Base-by-base conservation (phyloP, 2,113 vertebrate genomes). In the Cichladusa arquata region DNA sequence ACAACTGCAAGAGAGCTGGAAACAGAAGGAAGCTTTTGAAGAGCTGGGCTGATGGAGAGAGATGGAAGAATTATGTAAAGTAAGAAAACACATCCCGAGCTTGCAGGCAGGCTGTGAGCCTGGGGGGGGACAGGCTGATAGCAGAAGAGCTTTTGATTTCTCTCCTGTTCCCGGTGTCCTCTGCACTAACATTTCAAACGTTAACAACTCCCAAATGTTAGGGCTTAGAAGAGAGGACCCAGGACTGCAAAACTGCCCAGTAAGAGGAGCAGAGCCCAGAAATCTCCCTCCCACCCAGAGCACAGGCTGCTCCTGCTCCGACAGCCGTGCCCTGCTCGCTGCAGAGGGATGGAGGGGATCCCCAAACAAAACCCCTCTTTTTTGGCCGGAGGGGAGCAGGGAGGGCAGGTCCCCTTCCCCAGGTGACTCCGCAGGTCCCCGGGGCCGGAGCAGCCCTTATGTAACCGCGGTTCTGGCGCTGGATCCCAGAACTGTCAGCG, bases 401-500 rank as follows among this genome's bases (percentile, higher is more conserved):
- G 47, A 20, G 4, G 1, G 31, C 58, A 28, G 47, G 33, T 25
- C 17, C 70, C 69, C 36, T 14, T 56, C 19, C 1, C 72, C 62
- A 3, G 20, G 70, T 2, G 33, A 2, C 25, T 72, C 56, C 64
- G 44, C 76, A 14, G 14, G 48, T 12, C 6, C 29, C 54, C 2
- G 20, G 16, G 45, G 60, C 3, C 5, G 51, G 19, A 4, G 81
- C 79, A 83, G 65, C 64, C 69, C 3, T 97, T 95, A 90, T 5
- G 2, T 94, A 96, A 96, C 56, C 0, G 56, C 65, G 12, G 51
- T 84, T 47, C 71, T 25, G 4, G 8, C 19, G 28, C 83, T 0
- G 48, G 60, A 96, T 90, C 90, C 93, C 93, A 95, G 86, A 95
- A 92, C 93, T 92, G 90, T 88, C 95, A 95, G 14, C 76, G 19